Percentiles rank a stretch among this genome's conserved stretches.
phyloP scores from a whole-genome alignment of 2,888 invertebrate species.

The Dasysyrphus albostriatus region DNA sequence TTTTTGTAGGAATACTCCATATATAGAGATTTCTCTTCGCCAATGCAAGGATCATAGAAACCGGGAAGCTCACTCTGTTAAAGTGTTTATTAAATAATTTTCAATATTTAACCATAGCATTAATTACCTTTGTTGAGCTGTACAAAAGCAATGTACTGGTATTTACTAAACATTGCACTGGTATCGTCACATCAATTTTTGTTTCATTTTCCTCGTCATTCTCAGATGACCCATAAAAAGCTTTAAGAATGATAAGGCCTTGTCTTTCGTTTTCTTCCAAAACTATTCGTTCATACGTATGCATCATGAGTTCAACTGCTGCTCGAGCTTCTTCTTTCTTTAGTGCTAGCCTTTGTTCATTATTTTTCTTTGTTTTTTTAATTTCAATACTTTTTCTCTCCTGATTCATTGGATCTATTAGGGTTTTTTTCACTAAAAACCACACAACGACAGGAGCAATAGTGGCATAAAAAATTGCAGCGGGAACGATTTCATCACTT shows the following conservation, averaged over 20 bases:
- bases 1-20: slow-evolving; percentile 94
- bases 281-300: slow-evolving; percentile 92
- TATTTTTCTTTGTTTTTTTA: slow-evolving; percentile 92
- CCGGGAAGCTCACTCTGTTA: slow-evolving; percentile 95
- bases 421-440: slow-evolving; percentile 91
- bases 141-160: slow-evolving; percentile 94
- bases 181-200: slow-evolving; percentile 95
- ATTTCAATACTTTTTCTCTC: slow-evolving; percentile 91
- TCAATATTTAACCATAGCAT: not conserved
- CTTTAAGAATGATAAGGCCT: slow-evolving; percentile 94
- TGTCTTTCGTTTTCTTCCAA: slow-evolving; percentile 91
- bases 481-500: slow-evolving; percentile 94
- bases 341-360: slow-evolving; percentile 89
- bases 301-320: slow-evolving; percentile 95
- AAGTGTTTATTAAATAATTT: not conserved
- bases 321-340: slow-evolving; percentile 93
- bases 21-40: slow-evolving; percentile 94
- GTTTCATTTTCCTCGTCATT: slow-evolving; percentile 80
- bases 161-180: slow-evolving; percentile 96
- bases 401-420: slow-evolving; percentile 93
- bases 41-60: slow-evolving; percentile 97
- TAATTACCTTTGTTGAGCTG: slow-evolving; percentile 91
- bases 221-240: slow-evolving; percentile 90
- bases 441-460: slow-evolving; percentile 93
- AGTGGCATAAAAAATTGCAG: slow-evolving; percentile 96